Conservation (phyloP, 2,888 invertebrate genomes). For the Chaetogeoica ovagalla region DNA sequence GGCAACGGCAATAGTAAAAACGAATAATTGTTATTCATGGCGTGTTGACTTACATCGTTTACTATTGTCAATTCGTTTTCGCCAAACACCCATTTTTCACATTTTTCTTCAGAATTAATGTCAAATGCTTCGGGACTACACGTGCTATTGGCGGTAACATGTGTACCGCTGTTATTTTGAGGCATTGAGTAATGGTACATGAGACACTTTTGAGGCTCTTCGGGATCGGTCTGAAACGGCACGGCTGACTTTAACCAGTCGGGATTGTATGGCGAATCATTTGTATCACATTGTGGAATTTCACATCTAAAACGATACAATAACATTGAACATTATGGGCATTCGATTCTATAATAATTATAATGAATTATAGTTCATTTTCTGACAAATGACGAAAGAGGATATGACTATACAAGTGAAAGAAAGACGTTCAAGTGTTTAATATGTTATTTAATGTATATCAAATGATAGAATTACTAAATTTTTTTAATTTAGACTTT, state of each 20-base stretch:
- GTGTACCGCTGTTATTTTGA: neutral
- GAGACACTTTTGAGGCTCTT: constrained; percentile 14
- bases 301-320: constrained; percentile 53
- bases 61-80: constrained; percentile 66
- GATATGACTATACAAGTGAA: no score
- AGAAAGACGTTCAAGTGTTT: no score
- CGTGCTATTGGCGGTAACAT: neutral
- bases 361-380: no score
- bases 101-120: constrained; percentile 56
- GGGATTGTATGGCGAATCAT: constrained; percentile 42
- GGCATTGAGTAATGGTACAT: neutral
- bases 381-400: no score
- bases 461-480: no score
- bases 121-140: constrained; percentile 18
- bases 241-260: constrained; percentile 55
- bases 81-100: constrained; percentile 59
- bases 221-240: constrained; percentile 49
- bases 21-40: neutral
- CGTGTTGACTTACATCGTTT: constrained; percentile 64
- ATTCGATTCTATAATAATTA: neutral
- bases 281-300: constrained; percentile 55
- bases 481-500: no score
- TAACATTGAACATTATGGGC: neutral
- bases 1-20: no score
- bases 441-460: no score